These are phyloP conservation scores for Mycteria americana DNA, from an alignment of 2,797 vertebrate genomes.

Conservation along the genomic window DNA sequence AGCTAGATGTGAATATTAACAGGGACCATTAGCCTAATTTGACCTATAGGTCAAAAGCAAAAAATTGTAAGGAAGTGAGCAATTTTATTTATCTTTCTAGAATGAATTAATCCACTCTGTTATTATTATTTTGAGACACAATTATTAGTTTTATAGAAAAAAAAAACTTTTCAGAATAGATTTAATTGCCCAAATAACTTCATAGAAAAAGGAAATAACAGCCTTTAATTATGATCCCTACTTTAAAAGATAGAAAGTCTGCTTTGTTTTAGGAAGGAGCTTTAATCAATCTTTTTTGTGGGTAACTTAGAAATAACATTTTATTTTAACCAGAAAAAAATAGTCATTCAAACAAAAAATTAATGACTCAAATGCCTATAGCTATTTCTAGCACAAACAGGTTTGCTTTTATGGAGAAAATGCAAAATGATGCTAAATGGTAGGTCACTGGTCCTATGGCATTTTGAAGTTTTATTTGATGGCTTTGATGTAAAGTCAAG, in stretches of 20 bases:
- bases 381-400: conserved; percentile 16
- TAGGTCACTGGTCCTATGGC: not conserved
- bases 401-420: conserved; percentile 12
- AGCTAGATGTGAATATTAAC: not conserved
- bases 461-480: conserved; percentile 25
- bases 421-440: not conserved
- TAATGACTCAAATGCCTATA: conserved; percentile 56
- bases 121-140: not conserved
- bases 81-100: not conserved
- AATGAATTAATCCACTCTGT: not conserved
- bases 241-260: not conserved
- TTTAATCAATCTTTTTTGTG: not conserved
- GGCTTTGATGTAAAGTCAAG: not conserved
- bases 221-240: not conserved
- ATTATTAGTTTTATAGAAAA: not conserved
- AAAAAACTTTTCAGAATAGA: not conserved
- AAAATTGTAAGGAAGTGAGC: not conserved
- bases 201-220: not conserved
- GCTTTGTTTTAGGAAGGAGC: conserved; percentile 50
- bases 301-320: conserved; percentile 45
- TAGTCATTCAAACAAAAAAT: conserved; percentile 17
- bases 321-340: conserved; percentile 60
- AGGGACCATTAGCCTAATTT: not conserved
- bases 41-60: not conserved
- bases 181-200: not conserved